A percentile compares a stretch with the other conserved stretches of the same genome.
These are phyloP conservation scores for Vandiemenella viatica DNA, from an alignment of 2,888 invertebrate genomes.

Conservation along the genomic window DNA sequence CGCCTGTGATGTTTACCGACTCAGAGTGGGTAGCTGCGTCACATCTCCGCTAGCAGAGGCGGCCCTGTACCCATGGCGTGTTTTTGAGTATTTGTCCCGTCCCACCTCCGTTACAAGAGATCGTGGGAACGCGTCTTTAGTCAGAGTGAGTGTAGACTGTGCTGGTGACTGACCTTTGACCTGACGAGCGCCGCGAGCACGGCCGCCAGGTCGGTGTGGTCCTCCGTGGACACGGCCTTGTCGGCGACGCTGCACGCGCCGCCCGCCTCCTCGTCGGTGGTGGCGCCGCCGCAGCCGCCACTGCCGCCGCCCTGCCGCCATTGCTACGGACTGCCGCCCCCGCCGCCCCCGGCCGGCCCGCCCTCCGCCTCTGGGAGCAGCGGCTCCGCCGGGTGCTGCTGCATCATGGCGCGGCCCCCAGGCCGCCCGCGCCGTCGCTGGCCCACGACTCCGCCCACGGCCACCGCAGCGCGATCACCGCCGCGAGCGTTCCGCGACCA, in stretches of 20 bases:
- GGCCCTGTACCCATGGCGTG: no score
- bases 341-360: not conserved
- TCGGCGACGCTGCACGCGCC: conserved; percentile 35
- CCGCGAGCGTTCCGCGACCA: not conserved
- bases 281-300: not conserved
- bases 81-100: no score
- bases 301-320: not conserved
- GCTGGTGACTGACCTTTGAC: conserved; percentile 54
- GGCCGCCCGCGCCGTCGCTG: not conserved
- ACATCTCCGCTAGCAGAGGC: no score
- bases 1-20: no score
- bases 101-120: no score
- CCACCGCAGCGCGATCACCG: not conserved
- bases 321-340: not conserved
- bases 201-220: conserved; percentile 38
- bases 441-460: not conserved
- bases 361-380: not conserved
- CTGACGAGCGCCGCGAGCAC: conserved; percentile 55
- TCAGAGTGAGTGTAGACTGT: no score
- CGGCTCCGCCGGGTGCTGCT: not conserved
- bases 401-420: not conserved
- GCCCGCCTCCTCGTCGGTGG: not conserved
- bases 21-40: no score
- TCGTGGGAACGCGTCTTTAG: no score
- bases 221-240: conserved; percentile 58